These are phyloP conservation scores for Lasius fuliginosus DNA, from an alignment of 2,888 invertebrate species.

Conservation along the genomic window DNA sequence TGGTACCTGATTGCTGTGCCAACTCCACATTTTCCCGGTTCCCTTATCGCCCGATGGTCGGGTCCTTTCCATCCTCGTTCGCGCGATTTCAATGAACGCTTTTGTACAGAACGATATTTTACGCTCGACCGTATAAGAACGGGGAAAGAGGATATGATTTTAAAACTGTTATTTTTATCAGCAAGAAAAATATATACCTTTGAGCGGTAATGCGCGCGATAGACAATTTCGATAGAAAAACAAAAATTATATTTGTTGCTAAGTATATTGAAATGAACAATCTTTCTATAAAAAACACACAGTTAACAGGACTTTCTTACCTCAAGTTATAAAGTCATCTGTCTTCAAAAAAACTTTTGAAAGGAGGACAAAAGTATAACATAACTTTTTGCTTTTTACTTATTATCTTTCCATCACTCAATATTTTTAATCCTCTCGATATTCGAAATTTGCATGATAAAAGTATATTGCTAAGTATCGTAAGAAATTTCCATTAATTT, in stretches of 20 bases:
- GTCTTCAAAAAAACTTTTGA: background rate
- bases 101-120: background rate
- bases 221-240: background rate
- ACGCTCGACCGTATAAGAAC: background rate
- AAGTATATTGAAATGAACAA: background rate
- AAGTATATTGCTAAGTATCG: background rate
- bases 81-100: background rate
- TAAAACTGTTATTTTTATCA: background rate
- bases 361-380: background rate
- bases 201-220: background rate
- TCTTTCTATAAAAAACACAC: background rate
- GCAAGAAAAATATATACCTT: background rate
- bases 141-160: background rate
- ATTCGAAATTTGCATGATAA: background rate
- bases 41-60: background rate
- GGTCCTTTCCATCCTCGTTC: background rate
- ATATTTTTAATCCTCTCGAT: background rate
- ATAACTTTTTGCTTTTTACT: background rate
- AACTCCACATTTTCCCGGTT: background rate
- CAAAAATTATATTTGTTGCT: background rate
- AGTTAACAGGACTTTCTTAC: background rate
- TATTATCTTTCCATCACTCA: slow-evolving; percentile 5
- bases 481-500: background rate
- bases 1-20: slow-evolving; percentile 46
- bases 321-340: background rate